A percentile compares a stretch with the other conserved stretches of the same genome.
Evolutionary conservation across 2,797 vertebrate genomes (phyloP).

Genomic region (Urocyon cinereoargenteus): DNA sequence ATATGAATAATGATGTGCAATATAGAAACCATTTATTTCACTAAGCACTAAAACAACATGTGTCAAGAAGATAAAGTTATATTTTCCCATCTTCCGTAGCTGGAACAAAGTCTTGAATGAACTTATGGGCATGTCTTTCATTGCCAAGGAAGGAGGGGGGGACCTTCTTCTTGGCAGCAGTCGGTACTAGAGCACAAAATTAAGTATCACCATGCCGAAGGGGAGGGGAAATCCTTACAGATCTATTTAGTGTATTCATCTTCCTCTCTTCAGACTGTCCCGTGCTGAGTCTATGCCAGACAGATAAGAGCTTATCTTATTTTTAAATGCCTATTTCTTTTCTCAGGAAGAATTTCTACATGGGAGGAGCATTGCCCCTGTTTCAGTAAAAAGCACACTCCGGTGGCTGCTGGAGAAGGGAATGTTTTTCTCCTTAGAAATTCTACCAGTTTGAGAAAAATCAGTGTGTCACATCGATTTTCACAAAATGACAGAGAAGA

Average conservation of each 20-base stretch:
- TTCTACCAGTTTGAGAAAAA: neutral
- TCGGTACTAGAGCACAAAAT: slow-evolving; percentile 63
- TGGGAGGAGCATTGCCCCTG: neutral
- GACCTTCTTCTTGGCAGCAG: slow-evolving; percentile 58
- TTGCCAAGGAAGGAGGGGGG: slow-evolving; percentile 11
- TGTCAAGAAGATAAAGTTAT: slow-evolving; percentile 80
- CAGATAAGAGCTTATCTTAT: slow-evolving; percentile 41
- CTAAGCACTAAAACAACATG: slow-evolving; percentile 73
- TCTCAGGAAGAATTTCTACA: slow-evolving; percentile 43
- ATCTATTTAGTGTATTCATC: slow-evolving; percentile 49
- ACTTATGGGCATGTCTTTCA: slow-evolving; percentile 58
- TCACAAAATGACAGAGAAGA: neutral
- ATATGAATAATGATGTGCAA: slow-evolving; percentile 75
- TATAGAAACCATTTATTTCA: slow-evolving; percentile 79
- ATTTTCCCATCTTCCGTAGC: slow-evolving; percentile 64
- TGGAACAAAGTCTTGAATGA: slow-evolving; percentile 58
- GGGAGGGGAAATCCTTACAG: neutral
- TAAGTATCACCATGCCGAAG: slow-evolving; percentile 37
- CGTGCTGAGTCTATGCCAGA: slow-evolving; percentile 47
- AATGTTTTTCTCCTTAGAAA: slow-evolving; percentile 31
- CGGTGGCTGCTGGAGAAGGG: neutral
- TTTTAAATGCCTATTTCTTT: slow-evolving; percentile 41
- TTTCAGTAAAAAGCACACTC: slow-evolving; percentile 46
- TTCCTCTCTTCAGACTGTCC: slow-evolving; percentile 37
- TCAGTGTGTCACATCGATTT: slow-evolving; percentile 30